Evolutionary conservation across 2,888 invertebrate genomes (phyloP), one percentile per base, ranked within the genome.

Genomic region (Laspeyria flexula): DNA sequence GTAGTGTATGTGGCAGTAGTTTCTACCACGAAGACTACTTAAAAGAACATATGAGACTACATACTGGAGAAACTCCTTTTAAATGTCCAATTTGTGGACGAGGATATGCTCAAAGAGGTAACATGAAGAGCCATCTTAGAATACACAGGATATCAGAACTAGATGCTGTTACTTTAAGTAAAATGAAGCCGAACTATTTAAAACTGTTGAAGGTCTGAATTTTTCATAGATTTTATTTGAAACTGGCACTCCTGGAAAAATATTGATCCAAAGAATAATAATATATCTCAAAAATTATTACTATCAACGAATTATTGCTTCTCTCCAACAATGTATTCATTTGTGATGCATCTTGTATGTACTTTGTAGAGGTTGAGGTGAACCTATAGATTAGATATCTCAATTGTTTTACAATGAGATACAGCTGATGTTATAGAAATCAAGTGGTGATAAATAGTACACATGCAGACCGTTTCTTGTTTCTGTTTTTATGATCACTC

Each of bases 41-140:
- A 1, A 89, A 78, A 16, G 89, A 92, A 47, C 93, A 93, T 54
- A 89, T 88, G 88, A 71, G 91, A 21, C 79, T 93, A 1, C 93
- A 93, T 48, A 93, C 93, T 0, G 93, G 93, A 0, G 93, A 93
- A 53, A 90, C 88, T 1, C 93, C 93, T 10, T 93, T 85, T 64
- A 90, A 90, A 63, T 93, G 93, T 50, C 93, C 93, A 0, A 83
- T 93, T 1, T 93, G 93, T 58, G 85, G 80, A 0, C 66, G 88
- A 37, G 93, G 92, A 0, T 93, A 91, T 31, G 90, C 92, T 0
- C 93, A 93, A 54, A 71, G 86, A 4, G 80, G 91, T 30, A 93
- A 93, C 55, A 92, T 93, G 92, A 91, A 88, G 59, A 92, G 93
- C 45, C 93, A 93, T 43, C 73, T 90, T 21, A 77, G 87, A 29